Conservation (phyloP, 2,113 vertebrate species). For the Gymnocephalus cernua region DNA sequence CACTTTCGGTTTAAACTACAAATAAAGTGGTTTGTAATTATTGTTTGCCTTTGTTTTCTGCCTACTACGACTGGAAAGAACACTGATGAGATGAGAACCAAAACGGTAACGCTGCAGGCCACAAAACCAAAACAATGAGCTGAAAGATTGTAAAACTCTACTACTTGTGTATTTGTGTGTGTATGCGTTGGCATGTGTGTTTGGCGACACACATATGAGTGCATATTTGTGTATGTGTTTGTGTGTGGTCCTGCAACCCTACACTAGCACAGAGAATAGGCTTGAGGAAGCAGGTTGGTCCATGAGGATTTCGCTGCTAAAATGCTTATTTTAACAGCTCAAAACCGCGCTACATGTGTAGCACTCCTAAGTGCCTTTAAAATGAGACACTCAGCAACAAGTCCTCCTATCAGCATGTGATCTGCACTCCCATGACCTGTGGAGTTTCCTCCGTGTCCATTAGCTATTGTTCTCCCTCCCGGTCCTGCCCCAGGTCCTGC, state of each 20-base stretch:
- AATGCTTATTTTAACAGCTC: constrained; percentile 62
- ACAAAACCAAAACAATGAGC: constrained; percentile 10
- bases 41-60: background rate
- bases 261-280: constrained; percentile 18
- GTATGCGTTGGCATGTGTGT: constrained; percentile 35
- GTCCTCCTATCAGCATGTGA: constrained; percentile 61
- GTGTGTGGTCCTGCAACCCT: constrained; percentile 69
- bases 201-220: background rate
- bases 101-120: background rate
- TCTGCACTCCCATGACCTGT: constrained; percentile 65
- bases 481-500: constrained; percentile 52
- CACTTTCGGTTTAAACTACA: too few relatives aligned
- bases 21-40: too few relatives aligned
- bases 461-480: constrained; percentile 71
- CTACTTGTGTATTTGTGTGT: constrained; percentile 36
- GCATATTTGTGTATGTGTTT: constrained; percentile 44
- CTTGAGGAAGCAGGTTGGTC: constrained; percentile 49
- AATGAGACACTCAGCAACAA: constrained; percentile 46
- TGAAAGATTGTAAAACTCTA: constrained; percentile 4
- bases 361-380: constrained; percentile 47
- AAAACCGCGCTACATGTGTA: constrained; percentile 24
- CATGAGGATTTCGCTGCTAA: constrained; percentile 56
- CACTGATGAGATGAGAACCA: background rate
- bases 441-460: constrained; percentile 70
- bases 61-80: background rate